phyloP scores from a whole-genome alignment of 30 jellyfish, hydroid and myxozoan genomes.

The Aurelia aurita region DNA sequence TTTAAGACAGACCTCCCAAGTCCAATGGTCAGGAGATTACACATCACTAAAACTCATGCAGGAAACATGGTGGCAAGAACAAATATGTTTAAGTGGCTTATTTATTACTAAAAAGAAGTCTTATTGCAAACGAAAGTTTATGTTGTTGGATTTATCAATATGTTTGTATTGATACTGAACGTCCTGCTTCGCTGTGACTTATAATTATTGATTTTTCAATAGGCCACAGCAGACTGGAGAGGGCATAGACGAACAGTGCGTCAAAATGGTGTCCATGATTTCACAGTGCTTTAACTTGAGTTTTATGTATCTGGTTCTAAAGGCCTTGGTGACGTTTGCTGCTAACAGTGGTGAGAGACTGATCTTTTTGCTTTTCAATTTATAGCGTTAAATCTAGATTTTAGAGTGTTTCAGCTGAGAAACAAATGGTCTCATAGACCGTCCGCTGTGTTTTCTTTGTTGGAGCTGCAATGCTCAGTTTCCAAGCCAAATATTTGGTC shows the following conservation, averaged over 20 bases:
- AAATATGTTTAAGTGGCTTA: slow-evolving; percentile 64
- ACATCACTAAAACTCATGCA: background rate
- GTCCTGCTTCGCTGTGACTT: slow-evolving; percentile 11
- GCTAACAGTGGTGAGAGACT: slow-evolving; percentile 47
- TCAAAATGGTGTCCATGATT: background rate
- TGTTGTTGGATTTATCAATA: slow-evolving; percentile 38
- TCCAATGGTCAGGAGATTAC: slow-evolving; percentile 16
- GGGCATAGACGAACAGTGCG: background rate
- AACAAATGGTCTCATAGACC: too few relatives aligned
- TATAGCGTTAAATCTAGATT: too few relatives aligned
- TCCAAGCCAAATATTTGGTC: too few relatives aligned
- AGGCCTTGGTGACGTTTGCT: slow-evolving; percentile 30
- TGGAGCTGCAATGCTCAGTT: too few relatives aligned
- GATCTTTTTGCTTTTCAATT: background rate
- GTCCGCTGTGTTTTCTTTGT: too few relatives aligned
- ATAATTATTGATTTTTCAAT: slow-evolving; percentile 4
- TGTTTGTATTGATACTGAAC: background rate
- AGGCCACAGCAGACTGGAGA: slow-evolving; percentile 9
- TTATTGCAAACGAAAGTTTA: slow-evolving; percentile 42
- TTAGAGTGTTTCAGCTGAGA: too few relatives aligned
- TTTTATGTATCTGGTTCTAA: slow-evolving; percentile 11
- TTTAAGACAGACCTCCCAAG: background rate
- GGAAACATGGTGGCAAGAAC: slow-evolving; percentile 58
- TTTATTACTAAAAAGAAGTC: slow-evolving; percentile 24
- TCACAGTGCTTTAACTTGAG: background rate